Evolutionary conservation across 2,797 vertebrate genomes (phyloP).

Genomic region (Bufotes viridis): DNA sequence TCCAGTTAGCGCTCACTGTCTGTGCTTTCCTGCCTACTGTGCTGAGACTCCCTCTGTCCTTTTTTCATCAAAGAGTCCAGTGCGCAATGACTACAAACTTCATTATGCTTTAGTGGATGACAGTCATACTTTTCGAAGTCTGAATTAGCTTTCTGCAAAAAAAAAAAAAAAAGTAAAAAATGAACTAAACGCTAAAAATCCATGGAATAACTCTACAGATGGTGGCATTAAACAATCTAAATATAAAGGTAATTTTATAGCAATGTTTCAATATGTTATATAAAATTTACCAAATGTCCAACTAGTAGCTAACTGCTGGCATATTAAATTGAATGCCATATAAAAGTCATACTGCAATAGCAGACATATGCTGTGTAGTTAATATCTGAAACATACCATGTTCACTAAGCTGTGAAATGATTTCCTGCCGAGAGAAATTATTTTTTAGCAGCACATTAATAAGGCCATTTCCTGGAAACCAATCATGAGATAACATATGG

Average conservation of each 20-base stretch:
- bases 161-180: not conserved
- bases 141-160: not conserved
- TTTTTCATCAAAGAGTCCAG: too few relatives aligned
- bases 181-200: not conserved
- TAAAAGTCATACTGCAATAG: constrained; percentile 15
- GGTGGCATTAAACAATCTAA: not conserved
- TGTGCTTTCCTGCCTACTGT: too few relatives aligned
- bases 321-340: constrained; percentile 30
- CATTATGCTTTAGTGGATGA: not conserved
- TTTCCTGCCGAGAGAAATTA: constrained; percentile 13
- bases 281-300: constrained; percentile 3
- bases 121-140: not conserved
- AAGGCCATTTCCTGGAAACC: not conserved
- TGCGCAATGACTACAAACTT: too few relatives aligned
- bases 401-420: constrained; percentile 21
- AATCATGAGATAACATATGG: constrained; percentile 7
- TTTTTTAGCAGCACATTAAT: constrained; percentile 8
- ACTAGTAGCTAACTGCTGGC: constrained; percentile 22
- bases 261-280: constrained; percentile 5
- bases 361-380: constrained; percentile 24
- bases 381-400: constrained; percentile 12
- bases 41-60: too few relatives aligned
- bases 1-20: too few relatives aligned
- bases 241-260: constrained; percentile 24
- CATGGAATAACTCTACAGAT: constrained; percentile 13